Conservation (phyloP, 2,113 vertebrate genomes). For the Brachypteracias leptosomus region DNA sequence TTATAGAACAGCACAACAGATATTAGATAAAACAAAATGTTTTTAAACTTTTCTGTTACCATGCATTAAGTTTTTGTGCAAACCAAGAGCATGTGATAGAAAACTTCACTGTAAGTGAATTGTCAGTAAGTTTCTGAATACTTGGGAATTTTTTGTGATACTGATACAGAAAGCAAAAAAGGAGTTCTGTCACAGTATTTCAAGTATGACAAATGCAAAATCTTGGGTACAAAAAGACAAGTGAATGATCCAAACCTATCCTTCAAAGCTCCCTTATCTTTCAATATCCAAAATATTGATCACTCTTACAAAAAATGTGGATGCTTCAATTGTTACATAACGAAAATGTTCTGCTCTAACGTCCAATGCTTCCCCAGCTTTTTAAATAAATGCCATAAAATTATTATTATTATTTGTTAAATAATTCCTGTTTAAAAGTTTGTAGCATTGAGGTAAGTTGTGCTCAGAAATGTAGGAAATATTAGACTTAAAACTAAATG, state of each 20-base stretch:
- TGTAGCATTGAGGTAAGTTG: neutral
- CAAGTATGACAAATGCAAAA: neutral
- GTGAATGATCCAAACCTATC: neutral
- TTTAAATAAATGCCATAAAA: neutral
- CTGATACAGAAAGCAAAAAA: neutral
- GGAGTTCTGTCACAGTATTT: neutral
- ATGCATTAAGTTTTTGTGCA: neutral
- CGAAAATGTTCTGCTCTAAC: neutral
- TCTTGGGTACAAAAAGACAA: neutral
- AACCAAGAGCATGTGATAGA: neutral
- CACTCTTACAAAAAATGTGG: neutral
- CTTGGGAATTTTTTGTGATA: neutral
- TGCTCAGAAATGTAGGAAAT: neutral
- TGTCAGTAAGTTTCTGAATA: neutral
- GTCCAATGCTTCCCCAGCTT: neutral
- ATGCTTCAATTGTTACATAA: neutral
- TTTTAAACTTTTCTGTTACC: neutral
- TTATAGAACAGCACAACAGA: neutral
- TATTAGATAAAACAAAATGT: neutral
- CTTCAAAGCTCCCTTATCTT: neutral
- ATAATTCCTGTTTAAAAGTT: neutral
- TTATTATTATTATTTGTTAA: neutral
- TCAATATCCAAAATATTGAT: neutral
- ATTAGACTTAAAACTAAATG: neutral
- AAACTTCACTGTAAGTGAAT: neutral